Evolutionary conservation across 2,797 vertebrate species (phyloP), one percentile per base, ranked within the genome.

Genomic region (Bryconaethiops microstoma): DNA sequence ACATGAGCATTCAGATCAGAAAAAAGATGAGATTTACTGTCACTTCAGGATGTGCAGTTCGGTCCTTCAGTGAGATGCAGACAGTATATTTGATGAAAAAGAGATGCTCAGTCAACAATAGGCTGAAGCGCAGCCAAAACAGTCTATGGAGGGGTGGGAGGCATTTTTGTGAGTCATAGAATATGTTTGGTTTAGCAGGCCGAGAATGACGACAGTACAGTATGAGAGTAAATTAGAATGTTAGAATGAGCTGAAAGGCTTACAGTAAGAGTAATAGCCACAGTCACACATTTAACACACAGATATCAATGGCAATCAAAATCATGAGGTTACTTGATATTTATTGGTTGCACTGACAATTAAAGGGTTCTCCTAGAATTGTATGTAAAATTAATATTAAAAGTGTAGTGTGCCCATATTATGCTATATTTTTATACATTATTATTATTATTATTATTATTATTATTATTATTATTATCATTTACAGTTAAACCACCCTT

Each of bases 191-290:
- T 52, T 52, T 52, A 1, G 48, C 1, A 52, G 48, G 48, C 13
- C 12, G 48, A 50, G 48, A 50, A 19, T 8, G 35, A 29, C 4
- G 35, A 35, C 35, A 40, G 25, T 12, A 42, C 5, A 67, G 8
- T 67, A 42, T n/a, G 64, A 67, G 64, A 1, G 16, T 39, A 40
- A 42, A 42, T 40, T 40, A n/a, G 1, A 39, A 19, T 23, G 10
- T 19, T 42, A 67, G 39, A 67, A 19, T 67, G 39, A 67, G 74
- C 79, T 69, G 23, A 40, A 72, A 63, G 74, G 23, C 35, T 42
- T 63, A 45, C 3, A 21, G 10, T 45, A 52, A 52, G 48, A 83
- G 76, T 83, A 76, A 63, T 39, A 16, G 50, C 50, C 50, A 52
- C 3, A 14, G 13, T 13, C 50, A 52, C 3, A 13, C 13, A 0